Percentiles rank a stretch among this genome's conserved stretches.
Evolutionary conservation across 2,113 vertebrate genomes (phyloP).

Genomic region (Pelvicachromis taeniatus): DNA sequence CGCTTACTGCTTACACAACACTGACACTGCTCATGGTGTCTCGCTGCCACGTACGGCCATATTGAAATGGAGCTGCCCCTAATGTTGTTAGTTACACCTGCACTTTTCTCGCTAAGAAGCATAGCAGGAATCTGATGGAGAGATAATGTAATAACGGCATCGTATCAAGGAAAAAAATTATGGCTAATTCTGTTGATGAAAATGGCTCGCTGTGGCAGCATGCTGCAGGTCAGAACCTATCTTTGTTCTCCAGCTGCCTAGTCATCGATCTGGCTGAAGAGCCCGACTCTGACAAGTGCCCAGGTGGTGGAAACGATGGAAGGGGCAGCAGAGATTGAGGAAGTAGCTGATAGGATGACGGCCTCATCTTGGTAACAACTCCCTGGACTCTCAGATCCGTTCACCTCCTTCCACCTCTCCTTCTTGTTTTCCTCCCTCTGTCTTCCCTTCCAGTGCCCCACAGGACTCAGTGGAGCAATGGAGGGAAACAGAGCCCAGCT

Average conservation of each 20-base stretch:
- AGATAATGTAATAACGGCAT: background rate
- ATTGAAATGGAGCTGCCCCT: background rate
- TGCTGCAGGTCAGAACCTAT: background rate
- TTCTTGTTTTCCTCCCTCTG: background rate
- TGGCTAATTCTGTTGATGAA: background rate
- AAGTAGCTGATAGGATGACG: conserved; percentile 8
- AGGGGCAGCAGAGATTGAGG: conserved; percentile 9
- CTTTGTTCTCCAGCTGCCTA: background rate
- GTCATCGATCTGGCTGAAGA: conserved; percentile 27
- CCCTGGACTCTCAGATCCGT: background rate
- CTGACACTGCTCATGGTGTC: background rate
- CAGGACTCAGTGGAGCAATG: conserved; percentile 35
- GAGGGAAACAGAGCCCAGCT: conserved; percentile 42
- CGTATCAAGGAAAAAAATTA: background rate
- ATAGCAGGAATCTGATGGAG: background rate
- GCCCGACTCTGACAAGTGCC: conserved; percentile 1
- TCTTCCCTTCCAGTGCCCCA: background rate
- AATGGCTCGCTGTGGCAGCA: background rate
- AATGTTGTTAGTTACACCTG: background rate
- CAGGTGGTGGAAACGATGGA: conserved; percentile 42
- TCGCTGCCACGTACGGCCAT: background rate
- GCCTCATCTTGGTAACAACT: conserved; percentile 21
- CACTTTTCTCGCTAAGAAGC: background rate
- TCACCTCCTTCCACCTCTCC: background rate
- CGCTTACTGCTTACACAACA: background rate